Base-by-base conservation (phyloP, 53 echinoderm and acorn worm species). In the Crossaster papposus region DNA sequence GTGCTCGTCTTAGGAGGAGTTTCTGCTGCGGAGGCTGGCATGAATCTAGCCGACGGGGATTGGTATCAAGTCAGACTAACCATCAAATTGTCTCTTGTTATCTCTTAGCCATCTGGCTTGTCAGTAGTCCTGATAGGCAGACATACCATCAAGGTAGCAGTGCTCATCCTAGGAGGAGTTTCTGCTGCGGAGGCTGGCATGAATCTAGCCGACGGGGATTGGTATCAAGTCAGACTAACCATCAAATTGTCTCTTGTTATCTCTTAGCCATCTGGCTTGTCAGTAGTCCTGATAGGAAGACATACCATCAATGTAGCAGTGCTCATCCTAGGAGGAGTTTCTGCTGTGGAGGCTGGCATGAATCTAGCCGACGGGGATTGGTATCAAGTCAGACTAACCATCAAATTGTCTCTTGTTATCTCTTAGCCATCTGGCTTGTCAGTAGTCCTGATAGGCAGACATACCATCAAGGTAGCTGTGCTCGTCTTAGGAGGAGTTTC, bases 1-100 rank as follows among this genome's bases (percentile, higher is more conserved):
- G 90, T 99, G 23, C 62, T 99, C 76, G 93, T 92, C 71, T 88
- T 91, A 7, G 96, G 96, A 14, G 91, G 95, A 1, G 96, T 99
- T 14, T 65, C 92, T 76, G 83, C 89, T 29, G 89, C 86, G 32
- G 91, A 90, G 63, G 83, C 95, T 50, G 92, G 93, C 20, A 17
- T 79, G 14, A 91, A 92, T 65, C 23, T 99, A 51, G 92, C 92
- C 14, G 83, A 92, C 80, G 99, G 99, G 12, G 81, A 90, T 82
- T 99, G 99, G 99, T 94, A 93, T 85, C 72, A 72, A 37, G 83
- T 99, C 14, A 26, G 77, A 23, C 72, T 96, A 22, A 90, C 86
- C 38, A 83, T 99, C 34, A 83, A 92, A n/a, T n/a, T n/a, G n/a
- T n/a, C n/a, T n/a, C n/a, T n/a, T n/a, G n/a, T n/a, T n/a, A n/a